Evolutionary conservation across 2,113 vertebrate genomes (phyloP), one percentile per base, ranked within the genome.

Genomic region (Leucopsar rothschildi): DNA sequence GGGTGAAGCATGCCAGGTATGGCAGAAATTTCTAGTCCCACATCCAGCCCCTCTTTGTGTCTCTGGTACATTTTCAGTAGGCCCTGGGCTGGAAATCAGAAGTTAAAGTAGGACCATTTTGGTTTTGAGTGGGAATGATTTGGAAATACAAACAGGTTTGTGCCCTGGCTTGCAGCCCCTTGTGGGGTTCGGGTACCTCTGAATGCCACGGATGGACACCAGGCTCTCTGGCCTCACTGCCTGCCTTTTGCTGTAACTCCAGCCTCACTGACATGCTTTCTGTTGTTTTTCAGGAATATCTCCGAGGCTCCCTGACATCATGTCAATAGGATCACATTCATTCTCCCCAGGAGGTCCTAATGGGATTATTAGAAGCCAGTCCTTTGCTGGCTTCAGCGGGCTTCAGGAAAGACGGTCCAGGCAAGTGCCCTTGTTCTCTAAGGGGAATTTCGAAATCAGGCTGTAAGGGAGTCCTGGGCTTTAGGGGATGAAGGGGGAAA

Each of bases 311-410:
- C 98, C 99, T 2, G 99, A 99, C 97, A 99, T 98, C 98, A 99
- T 99, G 99, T 98, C 99, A 88, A 98, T 99, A 33, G 99, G 99
- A 92, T 98, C 98, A 71, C 99, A 99, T 71, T 98, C 98, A 86
- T 98, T 97, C 96, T 99, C 99, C 24, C 99, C 99, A 5, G 99
- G 99, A 65, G 99, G 99, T 45, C 99, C 99, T 97, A 99, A 99
- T 94, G 99, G 99, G 61, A 99, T 99, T 96, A 99, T 99, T 92
- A 98, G 99, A 89, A 99, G 99, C 93, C 99, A 99, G 97, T 99
- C 99, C 40, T 99, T 99, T 0, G 99, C 99, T 3, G 99, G 99
- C 49, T 99, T 99, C 98, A 99, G 99, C 47, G 99, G 99, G 16
- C 98, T 99, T 42, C 99, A 99, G 95, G 99, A 99, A 79, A 97